Evolutionary conservation across 2,113 vertebrate genomes (phyloP).

Genomic region (Mus pahari): DNA sequence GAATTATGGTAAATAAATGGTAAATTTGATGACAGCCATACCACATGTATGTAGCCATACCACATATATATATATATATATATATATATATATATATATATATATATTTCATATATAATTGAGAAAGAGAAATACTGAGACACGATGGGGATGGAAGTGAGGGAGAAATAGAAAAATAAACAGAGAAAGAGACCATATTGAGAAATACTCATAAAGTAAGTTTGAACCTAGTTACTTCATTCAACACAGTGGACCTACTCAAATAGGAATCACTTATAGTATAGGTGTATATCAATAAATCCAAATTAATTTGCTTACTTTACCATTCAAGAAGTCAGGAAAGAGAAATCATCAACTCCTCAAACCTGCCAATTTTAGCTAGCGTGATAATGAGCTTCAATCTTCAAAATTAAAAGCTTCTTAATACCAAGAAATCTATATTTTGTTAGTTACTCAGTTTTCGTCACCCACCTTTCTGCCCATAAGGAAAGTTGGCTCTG

Average conservation of each 20-base stretch:
- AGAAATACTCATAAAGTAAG: background rate
- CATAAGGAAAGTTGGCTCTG: fast-evolving
- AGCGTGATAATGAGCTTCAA: background rate
- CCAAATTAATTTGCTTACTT: background rate
- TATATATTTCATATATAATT: background rate
- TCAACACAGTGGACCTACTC: background rate
- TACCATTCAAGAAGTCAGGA: background rate
- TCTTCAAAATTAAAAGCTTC: background rate
- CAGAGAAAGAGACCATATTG: background rate
- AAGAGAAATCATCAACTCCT: background rate
- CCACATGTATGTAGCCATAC: too few relatives aligned
- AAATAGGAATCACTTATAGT: background rate
- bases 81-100: too few relatives aligned
- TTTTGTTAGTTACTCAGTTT: background rate
- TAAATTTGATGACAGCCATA: background rate
- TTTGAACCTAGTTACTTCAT: background rate
- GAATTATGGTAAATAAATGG: background rate
- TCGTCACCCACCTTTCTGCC: background rate
- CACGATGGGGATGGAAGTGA: background rate
- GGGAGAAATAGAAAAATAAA: too few relatives aligned
- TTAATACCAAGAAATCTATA: background rate
- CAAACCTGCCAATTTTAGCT: background rate
- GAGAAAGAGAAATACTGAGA: background rate
- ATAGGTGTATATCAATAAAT: background rate
- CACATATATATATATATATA: too few relatives aligned